Conservation (phyloP, 37 sponge, comb jelly and placozoan species). For the Aplysina aerophoba region DNA sequence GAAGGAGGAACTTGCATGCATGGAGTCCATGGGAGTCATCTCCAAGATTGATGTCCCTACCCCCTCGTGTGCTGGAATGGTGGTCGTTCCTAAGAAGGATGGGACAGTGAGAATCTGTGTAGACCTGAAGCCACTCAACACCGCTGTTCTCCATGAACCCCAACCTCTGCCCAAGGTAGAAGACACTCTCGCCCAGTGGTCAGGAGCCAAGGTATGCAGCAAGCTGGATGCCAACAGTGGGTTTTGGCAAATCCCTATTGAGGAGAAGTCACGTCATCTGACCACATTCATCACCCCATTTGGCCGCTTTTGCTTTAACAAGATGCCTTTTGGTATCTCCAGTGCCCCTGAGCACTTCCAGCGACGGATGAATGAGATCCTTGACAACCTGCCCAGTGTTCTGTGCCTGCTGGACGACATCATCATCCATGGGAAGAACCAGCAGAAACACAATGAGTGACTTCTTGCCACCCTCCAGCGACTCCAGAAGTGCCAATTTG, state of each 20-base stretch:
- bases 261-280: constrained; percentile 5
- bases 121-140: constrained; percentile 46
- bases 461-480: constrained; percentile 4
- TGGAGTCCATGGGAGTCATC: too few relatives aligned
- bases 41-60: constrained; percentile 32
- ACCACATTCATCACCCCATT: constrained; percentile 47
- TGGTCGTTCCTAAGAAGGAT: constrained; percentile 39
- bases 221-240: constrained; percentile 34
- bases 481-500: constrained; percentile 30
- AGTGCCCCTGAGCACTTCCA: constrained; percentile 28
- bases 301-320: constrained; percentile 21
- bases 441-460: constrained; percentile 33
- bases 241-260: constrained; percentile 34
- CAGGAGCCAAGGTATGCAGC: constrained; percentile 11
- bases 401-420: constrained; percentile 42
- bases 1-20: too few relatives aligned
- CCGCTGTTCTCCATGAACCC: constrained; percentile 32
- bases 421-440: constrained; percentile 32
- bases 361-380: constrained; percentile 1
- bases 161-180: constrained; percentile 35
- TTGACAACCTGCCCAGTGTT: constrained; percentile 41
- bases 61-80: constrained; percentile 48
- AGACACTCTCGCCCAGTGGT: not conserved
- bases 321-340: constrained; percentile 26
- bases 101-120: constrained; percentile 46